A percentile compares a stretch with the other conserved stretches of the same genome.
These are phyloP conservation scores for Emydocephalus ijimae DNA, from an alignment of 2,113 vertebrate species.

Conservation along the genomic window DNA sequence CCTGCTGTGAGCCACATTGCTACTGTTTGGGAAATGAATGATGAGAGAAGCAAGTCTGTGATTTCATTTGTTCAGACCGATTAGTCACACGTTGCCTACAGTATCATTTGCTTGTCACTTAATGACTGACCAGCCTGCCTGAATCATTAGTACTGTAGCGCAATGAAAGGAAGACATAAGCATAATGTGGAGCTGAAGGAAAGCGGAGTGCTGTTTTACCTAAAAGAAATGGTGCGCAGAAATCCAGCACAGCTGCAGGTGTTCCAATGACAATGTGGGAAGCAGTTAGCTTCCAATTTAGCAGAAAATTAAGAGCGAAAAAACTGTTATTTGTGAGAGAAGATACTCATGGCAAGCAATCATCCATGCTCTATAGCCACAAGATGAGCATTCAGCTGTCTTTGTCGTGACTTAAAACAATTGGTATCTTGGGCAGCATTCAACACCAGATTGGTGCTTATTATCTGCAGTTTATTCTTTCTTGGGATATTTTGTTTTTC, in stretches of 20 bases:
- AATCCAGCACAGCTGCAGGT: constrained; percentile 87
- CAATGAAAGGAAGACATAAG: constrained; percentile 90
- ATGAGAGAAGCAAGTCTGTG: constrained; percentile 85
- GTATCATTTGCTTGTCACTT: constrained; percentile 98
- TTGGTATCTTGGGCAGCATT: constrained; percentile 83
- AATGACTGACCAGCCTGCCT: constrained; percentile 93
- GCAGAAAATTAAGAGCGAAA: constrained; percentile 89
- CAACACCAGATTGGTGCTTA: constrained; percentile 84
- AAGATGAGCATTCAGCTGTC: constrained; percentile 85
- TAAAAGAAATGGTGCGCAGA: constrained; percentile 83
- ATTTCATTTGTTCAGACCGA: constrained; percentile 93
- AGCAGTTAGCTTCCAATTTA: constrained; percentile 89
- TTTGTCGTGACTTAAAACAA: constrained; percentile 87
- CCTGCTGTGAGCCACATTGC: constrained; percentile 83
- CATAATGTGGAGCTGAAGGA: constrained; percentile 88
- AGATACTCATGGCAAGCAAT: constrained; percentile 86
- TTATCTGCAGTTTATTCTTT: constrained; percentile 84
- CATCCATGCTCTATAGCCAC: constrained; percentile 77
- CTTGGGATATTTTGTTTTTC: constrained; percentile 79
- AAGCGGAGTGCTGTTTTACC: constrained; percentile 83
- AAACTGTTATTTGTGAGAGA: constrained; percentile 89
- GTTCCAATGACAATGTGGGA: constrained; percentile 84
- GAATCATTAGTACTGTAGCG: constrained; percentile 77
- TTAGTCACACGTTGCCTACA: constrained; percentile 82
- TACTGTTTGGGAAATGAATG: constrained; percentile 80